These are phyloP conservation scores for Remorina albescens DNA, from an alignment of 2,797 vertebrate species.

Conservation along the genomic window DNA sequence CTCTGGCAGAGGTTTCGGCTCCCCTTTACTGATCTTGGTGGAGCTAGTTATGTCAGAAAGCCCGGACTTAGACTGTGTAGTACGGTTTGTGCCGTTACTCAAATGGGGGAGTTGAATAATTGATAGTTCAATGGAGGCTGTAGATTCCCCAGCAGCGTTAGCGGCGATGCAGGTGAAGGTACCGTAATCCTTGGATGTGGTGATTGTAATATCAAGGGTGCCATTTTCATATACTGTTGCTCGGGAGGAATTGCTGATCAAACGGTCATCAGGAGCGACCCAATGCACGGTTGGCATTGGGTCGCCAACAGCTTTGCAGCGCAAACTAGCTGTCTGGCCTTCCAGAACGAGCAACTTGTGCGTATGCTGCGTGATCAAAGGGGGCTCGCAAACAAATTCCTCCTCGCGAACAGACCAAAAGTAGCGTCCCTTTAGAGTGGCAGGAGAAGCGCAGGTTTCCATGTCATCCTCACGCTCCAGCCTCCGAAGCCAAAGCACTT, in stretches of 20 bases:
- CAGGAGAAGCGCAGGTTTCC: conserved; percentile 97
- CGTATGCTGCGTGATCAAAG: conserved; percentile 96
- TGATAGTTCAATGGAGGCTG: conserved; percentile 93
- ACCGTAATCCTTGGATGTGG: conserved; percentile 96
- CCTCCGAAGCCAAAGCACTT: conserved; percentile 94
- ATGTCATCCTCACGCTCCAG: conserved; percentile 95
- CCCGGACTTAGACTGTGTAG: conserved; percentile 91
- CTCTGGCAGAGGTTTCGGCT: conserved; percentile 90
- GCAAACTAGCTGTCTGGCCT: conserved; percentile 94
- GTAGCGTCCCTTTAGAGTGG: conserved; percentile 93
- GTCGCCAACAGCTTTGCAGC: conserved; percentile 97
- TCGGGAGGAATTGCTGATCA: conserved; percentile 95
- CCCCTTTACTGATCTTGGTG: conserved; percentile 92
- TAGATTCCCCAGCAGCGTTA: conserved; percentile 97
- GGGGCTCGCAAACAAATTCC: conserved; percentile 96
- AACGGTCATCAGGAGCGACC: conserved; percentile 94
- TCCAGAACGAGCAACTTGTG: conserved; percentile 95
- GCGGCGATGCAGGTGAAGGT: conserved; percentile 97
- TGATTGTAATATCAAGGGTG: conserved; percentile 94
- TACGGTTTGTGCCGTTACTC: conserved; percentile 91
- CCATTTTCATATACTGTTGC: conserved; percentile 94
- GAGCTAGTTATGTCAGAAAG: conserved; percentile 98
- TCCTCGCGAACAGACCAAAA: conserved; percentile 97
- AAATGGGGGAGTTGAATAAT: conserved; percentile 98
- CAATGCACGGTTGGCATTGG: conserved; percentile 96